phyloP scores from a whole-genome alignment of 1,140 invertebrate genomes.

The Bombus fervidus region DNA sequence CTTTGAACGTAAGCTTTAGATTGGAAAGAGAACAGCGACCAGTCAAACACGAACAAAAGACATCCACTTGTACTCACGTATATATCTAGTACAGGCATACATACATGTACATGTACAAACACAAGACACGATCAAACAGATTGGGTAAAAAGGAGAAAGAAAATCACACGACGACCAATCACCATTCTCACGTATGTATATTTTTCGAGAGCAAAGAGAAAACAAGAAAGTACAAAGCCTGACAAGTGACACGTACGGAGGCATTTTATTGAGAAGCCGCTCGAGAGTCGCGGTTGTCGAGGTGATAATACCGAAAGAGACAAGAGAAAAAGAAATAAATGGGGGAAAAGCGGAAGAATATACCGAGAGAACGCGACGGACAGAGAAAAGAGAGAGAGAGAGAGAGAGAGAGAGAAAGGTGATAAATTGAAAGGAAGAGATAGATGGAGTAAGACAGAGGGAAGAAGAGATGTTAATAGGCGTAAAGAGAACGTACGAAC shows the following conservation, averaged over 20 bases:
- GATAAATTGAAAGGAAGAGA: slow-evolving; percentile 2
- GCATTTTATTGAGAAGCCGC: slow-evolving; percentile 82
- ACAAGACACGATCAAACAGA: slow-evolving; percentile 16
- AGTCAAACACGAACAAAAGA: slow-evolving; percentile 41
- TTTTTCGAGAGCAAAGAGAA: slow-evolving; percentile 53
- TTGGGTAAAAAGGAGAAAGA: slow-evolving; percentile 9
- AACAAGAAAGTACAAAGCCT: slow-evolving; percentile 62
- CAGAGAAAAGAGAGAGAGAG: neutral
- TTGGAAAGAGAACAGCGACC: slow-evolving; percentile 54
- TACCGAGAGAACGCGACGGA: slow-evolving; percentile 1
- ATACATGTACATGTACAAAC: neutral
- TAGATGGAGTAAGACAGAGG: slow-evolving; percentile 12
- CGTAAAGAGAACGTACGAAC: slow-evolving; percentile 3
- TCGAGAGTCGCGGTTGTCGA: slow-evolving; percentile 68
- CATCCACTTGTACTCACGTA: neutral
- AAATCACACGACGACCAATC: slow-evolving; percentile 46
- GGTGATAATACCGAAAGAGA: slow-evolving; percentile 44
- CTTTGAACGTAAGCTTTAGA: slow-evolving; percentile 78
- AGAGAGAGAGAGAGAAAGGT: slow-evolving; percentile 5
- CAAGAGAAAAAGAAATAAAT: slow-evolving; percentile 25
- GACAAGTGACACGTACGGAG: slow-evolving; percentile 76
- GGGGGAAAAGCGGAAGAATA: slow-evolving; percentile 5
- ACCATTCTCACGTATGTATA: slow-evolving; percentile 55
- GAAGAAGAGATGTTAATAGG: slow-evolving; percentile 7
- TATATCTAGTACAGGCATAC: neutral